These are phyloP conservation scores for Petaurus breviceps DNA, from an alignment of 2,113 vertebrate genomes.

Conservation along the genomic window DNA sequence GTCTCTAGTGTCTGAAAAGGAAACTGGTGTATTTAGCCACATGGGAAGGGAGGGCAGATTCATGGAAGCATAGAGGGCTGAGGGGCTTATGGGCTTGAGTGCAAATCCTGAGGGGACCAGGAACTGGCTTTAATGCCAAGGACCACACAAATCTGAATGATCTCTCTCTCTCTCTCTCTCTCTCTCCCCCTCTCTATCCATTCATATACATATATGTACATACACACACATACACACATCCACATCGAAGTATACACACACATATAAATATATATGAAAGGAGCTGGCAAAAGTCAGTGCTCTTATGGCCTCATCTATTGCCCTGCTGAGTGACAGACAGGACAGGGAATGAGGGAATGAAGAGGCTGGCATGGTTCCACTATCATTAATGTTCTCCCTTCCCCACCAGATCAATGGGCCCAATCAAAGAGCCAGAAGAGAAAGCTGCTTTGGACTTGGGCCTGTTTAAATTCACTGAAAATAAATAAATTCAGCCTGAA, in stretches of 20 bases:
- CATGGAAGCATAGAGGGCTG: neutral
- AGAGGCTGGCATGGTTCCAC: neutral
- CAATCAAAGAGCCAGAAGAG: no score
- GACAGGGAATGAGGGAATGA: neutral
- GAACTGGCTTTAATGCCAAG: neutral
- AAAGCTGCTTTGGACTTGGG: neutral
- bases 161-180: no score
- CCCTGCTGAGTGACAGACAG: neutral
- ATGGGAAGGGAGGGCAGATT: neutral
- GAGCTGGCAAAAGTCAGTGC: neutral
- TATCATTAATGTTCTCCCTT: neutral
- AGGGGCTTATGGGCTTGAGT: no score
- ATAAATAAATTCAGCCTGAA: neutral
- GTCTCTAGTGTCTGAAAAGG: neutral
- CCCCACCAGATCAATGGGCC: neutral
- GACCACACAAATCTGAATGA: no score
- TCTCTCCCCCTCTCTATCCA: no score
- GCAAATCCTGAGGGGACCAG: neutral
- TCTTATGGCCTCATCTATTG: neutral
- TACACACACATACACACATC: no score
- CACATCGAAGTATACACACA: no score
- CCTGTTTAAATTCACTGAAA: neutral
- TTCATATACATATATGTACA: no score
- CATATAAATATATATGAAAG: no score
- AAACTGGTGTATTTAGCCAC: no score